Base-by-base conservation (phyloP, 2,888 invertebrate species). In the Leptodirus hochenwartii region DNA sequence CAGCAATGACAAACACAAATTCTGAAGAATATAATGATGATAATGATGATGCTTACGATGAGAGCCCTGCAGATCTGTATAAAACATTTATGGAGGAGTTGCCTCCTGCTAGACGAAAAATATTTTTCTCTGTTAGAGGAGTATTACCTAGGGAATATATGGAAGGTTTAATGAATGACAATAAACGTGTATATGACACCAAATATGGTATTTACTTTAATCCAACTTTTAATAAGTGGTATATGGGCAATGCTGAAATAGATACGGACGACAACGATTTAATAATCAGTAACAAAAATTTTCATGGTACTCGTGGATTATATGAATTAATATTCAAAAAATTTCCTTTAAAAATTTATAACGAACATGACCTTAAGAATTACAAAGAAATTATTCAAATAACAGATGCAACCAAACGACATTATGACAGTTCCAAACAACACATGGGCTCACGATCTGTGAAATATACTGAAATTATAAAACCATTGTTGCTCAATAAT, bases 311-410 rank as follows among this genome's bases (percentile, higher is more conserved):
- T 9, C 22, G 14, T 4, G 37, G 37, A 22, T 27, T 39, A 22
- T 38, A 38, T 32, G 37, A 38, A 35, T 28, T 38, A 22, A 22
- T 38, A 15, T 37, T 38, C 28, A 33, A 34, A 26, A 26, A 25
- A 22, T 15, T 31, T 16, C 37, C 35, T 23, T n/a, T n/a, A n/a
- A 16, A 29, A n/a, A 5, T 6, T 13, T 34, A 31, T 27, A 25
- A 17, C 5, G 3, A 11, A 15, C 4, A 26, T 10, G 33, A 34
- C 25, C n/a, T 28, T 16, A 17, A 11, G 29, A 15, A 33, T 29
- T 22, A 12, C 33, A 12, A 17, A 11, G 22, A 35, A 30, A 28
- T 31, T 4, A 26, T 31, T 11, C 13, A 29, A 27, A 8, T n/a
- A n/a, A n/a, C n/a, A n/a, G n/a, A n/a, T n/a, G n/a, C n/a, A n/a